These are phyloP conservation scores for Barbus barbus DNA, from an alignment of 2,113 vertebrate genomes.

Conservation along the genomic window DNA sequence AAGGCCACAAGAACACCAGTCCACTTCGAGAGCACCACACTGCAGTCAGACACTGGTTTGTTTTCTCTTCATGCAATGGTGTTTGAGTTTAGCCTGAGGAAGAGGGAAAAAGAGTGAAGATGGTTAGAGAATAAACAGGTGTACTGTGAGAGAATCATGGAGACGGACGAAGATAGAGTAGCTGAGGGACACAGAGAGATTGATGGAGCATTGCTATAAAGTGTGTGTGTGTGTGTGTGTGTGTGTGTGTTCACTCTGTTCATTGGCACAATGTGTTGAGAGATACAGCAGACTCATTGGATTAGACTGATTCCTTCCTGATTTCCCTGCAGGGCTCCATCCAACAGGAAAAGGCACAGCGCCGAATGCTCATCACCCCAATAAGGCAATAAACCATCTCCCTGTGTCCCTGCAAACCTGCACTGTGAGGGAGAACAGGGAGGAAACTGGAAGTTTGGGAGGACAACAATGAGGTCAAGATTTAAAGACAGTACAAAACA, in stretches of 20 bases:
- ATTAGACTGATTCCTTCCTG: constrained; percentile 30
- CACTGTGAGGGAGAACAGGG: neutral
- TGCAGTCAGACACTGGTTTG: neutral
- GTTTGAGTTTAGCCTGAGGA: constrained; percentile 6
- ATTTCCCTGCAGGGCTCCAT: constrained; percentile 32
- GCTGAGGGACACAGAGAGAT: constrained; percentile 1
- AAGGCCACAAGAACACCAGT: neutral
- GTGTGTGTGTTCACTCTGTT: neutral
- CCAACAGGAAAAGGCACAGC: constrained; percentile 25
- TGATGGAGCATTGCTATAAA: neutral
- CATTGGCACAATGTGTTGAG: constrained; percentile 21
- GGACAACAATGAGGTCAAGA: neutral
- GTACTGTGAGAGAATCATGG: constrained; percentile 2
- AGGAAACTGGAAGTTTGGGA: neutral
- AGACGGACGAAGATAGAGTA: neutral
- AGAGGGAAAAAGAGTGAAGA: neutral
- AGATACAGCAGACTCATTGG: constrained; percentile 25
- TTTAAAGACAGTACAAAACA: neutral
- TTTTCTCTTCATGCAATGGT: neutral
- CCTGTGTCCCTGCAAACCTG: neutral
- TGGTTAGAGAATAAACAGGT: constrained; percentile 10
- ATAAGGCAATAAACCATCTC: constrained; percentile 27
- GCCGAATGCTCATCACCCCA: constrained; percentile 8
- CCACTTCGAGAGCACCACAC: neutral
- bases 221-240: neutral